Evolutionary conservation across 1,140 invertebrate species (phyloP).

Genomic region (Cydia amplana): DNA sequence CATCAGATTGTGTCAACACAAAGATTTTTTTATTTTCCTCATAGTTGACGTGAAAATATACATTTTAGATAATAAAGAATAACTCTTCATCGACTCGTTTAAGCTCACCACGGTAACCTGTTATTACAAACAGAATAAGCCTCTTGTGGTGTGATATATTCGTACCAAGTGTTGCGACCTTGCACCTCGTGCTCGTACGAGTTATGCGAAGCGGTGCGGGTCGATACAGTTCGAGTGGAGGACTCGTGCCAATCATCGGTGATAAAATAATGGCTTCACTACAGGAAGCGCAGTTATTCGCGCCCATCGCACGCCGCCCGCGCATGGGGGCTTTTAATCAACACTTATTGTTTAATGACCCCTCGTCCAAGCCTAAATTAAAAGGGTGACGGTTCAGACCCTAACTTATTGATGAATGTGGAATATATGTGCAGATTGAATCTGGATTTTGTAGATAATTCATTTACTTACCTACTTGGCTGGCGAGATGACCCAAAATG

Average conservation of each 20-base stretch:
- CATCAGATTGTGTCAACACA: too few species aligned
- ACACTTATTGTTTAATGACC: slow-evolving; percentile 80
- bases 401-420: slow-evolving; percentile 69
- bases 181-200: not conserved
- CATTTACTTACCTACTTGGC: not conserved
- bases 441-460: slow-evolving; percentile 55
- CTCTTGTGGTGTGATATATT: too few species aligned
- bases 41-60: too few species aligned
- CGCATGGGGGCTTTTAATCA: slow-evolving; percentile 79
- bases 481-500: too few species aligned
- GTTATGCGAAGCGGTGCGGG: slow-evolving; percentile 1
- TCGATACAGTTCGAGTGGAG: slow-evolving; percentile 41
- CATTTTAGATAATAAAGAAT: too few species aligned
- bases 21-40: too few species aligned
- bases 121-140: too few species aligned
- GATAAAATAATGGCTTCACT: slow-evolving; percentile 73
- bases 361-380: slow-evolving; percentile 76
- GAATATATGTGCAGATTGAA: slow-evolving; percentile 70
- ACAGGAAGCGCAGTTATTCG: slow-evolving; percentile 76
- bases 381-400: slow-evolving; percentile 77
- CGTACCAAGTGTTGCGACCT: not conserved
- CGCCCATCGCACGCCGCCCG: slow-evolving; percentile 56
- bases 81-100: too few species aligned
- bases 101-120: too few species aligned
- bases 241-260: slow-evolving; percentile 70